These are phyloP conservation scores for Tachystola acroxantha DNA, from an alignment of 2,888 invertebrate genomes.

Conservation along the genomic window DNA sequence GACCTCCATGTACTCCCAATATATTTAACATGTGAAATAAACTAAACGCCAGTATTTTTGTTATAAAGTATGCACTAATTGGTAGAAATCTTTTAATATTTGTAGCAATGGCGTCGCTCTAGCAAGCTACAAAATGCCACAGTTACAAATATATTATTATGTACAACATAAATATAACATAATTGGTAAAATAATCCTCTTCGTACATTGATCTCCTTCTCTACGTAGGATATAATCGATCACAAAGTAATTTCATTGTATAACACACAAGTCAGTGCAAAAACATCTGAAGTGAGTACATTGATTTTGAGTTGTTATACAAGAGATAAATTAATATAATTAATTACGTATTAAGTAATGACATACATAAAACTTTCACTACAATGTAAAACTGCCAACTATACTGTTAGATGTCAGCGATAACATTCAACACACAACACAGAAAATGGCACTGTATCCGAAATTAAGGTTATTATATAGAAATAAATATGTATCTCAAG, in stretches of 20 bases:
- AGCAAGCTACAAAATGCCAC: no score
- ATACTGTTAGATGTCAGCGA: conserved; percentile 17
- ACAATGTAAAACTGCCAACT: conserved; percentile 4
- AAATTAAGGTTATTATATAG: conserved; percentile 26
- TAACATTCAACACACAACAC: conserved; percentile 39
- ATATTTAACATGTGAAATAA: no score
- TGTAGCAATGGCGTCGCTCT: no score
- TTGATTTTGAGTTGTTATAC: not conserved
- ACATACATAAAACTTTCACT: conserved; percentile 1
- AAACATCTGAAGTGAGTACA: not conserved
- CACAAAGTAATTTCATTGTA: conserved; percentile 7
- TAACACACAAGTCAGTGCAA: not conserved
- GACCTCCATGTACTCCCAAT: no score
- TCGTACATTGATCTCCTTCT: no score
- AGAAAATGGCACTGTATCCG: conserved; percentile 60
- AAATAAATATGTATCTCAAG: conserved; percentile 18
- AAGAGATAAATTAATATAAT: not conserved
- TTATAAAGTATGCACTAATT: no score
- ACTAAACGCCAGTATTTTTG: no score
- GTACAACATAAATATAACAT: no score
- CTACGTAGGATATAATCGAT: conserved; percentile 8
- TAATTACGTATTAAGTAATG: not conserved
- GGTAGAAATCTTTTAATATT: no score
- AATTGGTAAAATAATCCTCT: no score
- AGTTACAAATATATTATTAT: no score